phyloP scores from a whole-genome alignment of 2,888 invertebrate genomes.

The Aleiodes leptofemur region DNA sequence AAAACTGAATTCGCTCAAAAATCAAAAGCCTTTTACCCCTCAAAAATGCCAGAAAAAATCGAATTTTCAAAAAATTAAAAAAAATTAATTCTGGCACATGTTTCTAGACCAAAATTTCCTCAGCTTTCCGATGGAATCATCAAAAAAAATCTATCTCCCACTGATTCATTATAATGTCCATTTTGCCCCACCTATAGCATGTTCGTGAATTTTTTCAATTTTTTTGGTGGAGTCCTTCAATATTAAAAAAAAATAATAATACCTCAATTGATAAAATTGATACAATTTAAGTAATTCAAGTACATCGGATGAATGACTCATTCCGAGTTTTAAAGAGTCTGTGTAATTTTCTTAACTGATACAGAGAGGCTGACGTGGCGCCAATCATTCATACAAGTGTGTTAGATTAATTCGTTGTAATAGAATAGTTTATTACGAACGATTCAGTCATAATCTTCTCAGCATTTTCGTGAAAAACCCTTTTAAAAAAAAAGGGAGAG shows the following conservation, averaged over 20 bases:
- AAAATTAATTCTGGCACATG: too few species aligned
- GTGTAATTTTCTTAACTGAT: neutral
- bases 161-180: too few species aligned
- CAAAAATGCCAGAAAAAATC: too few species aligned
- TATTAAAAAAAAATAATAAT: neutral
- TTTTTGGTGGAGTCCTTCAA: too few species aligned
- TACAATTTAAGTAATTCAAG: conserved; percentile 27
- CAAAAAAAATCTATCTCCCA: too few species aligned
- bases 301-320: conserved; percentile 23
- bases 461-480: conserved; percentile 5
- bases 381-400: conserved; percentile 6
- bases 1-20: too few species aligned
- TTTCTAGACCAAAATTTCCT: too few species aligned
- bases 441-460: neutral
- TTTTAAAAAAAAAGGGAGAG: neutral
- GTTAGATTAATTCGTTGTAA: conserved; percentile 4
- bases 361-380: conserved; percentile 3
- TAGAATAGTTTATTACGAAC: conserved; percentile 3
- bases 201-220: too few species aligned
- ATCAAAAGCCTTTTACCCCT: too few species aligned
- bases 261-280: neutral
- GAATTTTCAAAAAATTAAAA: too few species aligned
- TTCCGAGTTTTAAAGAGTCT: conserved; percentile 9
- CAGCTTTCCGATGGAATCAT: too few species aligned
- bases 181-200: too few species aligned